A percentile compares a stretch with the other conserved stretches of the same genome.
Evolutionary conservation across 2,888 invertebrate genomes (phyloP).

Genomic region (Cantharis lateralis): DNA sequence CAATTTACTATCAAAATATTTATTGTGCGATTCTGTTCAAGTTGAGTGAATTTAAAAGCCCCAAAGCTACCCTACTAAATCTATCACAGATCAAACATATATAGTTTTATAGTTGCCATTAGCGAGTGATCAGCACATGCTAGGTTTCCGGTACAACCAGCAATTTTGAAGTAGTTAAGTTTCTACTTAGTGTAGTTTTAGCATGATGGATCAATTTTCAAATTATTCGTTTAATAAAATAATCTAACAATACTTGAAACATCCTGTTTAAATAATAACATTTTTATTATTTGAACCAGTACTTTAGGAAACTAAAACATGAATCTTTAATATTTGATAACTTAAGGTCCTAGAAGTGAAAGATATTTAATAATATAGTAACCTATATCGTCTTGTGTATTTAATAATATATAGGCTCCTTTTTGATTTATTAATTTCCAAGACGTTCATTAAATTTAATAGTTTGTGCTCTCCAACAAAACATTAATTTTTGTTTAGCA

Average conservation of each 20-base stretch:
- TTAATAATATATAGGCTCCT: background rate
- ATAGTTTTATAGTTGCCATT: background rate
- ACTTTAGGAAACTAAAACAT: background rate
- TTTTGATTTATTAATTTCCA: background rate
- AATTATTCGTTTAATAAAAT: background rate
- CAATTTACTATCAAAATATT: background rate
- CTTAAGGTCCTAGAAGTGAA: background rate
- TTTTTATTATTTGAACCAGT: background rate
- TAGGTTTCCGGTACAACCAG: background rate
- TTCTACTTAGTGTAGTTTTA: background rate
- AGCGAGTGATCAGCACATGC: background rate
- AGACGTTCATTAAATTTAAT: background rate
- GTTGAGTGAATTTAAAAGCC: background rate
- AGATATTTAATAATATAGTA: background rate
- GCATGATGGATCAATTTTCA: background rate
- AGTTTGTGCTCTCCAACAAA: background rate
- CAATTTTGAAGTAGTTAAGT: background rate
- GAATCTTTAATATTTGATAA: background rate
- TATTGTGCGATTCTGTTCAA: background rate
- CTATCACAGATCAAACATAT: background rate
- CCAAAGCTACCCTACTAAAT: background rate
- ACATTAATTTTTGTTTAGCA: background rate
- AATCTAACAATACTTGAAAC: background rate
- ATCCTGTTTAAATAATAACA: background rate
- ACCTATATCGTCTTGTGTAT: background rate